Conservation (phyloP, 2,888 invertebrate species). For the Halictus ligatus region DNA sequence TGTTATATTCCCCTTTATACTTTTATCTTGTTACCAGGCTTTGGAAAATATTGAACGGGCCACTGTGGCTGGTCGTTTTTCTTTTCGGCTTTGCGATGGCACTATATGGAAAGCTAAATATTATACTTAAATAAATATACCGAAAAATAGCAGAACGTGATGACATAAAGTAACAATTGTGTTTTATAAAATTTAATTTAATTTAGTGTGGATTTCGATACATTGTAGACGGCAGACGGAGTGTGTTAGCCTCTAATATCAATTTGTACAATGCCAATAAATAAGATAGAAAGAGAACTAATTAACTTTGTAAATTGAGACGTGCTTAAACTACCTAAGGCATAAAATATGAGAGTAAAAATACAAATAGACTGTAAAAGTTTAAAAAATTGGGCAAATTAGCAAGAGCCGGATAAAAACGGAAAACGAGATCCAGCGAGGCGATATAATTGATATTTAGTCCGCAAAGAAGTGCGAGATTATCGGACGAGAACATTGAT, state of each 20-base stretch:
- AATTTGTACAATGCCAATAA: neutral
- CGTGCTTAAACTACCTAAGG: neutral
- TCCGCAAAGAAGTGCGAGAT: neutral
- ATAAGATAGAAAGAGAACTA: neutral
- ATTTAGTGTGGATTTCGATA: neutral
- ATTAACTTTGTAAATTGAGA: neutral
- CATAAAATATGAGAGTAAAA: neutral
- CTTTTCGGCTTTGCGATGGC: neutral
- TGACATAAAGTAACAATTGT: neutral
- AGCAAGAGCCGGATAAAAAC: neutral
- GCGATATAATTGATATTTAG: neutral
- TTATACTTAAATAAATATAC: slow-evolving; percentile 1
- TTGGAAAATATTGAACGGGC: neutral
- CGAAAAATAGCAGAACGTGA: neutral
- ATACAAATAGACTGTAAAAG: neutral
- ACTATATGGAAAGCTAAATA: neutral
- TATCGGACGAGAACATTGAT: slow-evolving; percentile 8
- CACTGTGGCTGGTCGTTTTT: neutral
- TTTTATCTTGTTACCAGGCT: neutral
- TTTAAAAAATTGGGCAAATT: neutral
- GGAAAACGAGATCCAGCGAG: neutral
- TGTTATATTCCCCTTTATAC: neutral
- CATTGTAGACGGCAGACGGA: neutral
- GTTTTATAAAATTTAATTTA: neutral
- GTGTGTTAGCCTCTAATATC: neutral